Evolutionary conservation across 2,888 invertebrate genomes (phyloP).

Genomic region (Congeria kusceri): DNA sequence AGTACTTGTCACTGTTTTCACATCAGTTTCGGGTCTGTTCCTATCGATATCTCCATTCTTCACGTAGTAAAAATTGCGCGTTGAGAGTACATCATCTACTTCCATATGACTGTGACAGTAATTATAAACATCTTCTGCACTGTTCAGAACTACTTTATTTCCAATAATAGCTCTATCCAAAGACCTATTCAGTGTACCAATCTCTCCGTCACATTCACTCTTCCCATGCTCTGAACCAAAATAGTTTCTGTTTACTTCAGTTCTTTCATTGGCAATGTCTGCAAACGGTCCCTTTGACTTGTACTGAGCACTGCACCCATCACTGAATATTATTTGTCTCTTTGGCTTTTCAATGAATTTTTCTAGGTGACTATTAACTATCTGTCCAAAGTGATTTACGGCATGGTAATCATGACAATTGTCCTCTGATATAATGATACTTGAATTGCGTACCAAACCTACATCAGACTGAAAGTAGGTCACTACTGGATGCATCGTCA

Average conservation of each 20-base stretch:
- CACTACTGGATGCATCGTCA: slow-evolving; percentile 63
- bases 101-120: slow-evolving; percentile 28
- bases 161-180: slow-evolving; percentile 59
- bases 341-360: neutral
- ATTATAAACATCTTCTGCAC: slow-evolving; percentile 44
- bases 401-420: slow-evolving; percentile 54
- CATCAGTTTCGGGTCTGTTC: slow-evolving; percentile 49
- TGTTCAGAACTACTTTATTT: slow-evolving; percentile 47
- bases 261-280: slow-evolving; percentile 20
- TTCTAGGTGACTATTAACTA: slow-evolving; percentile 20
- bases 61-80: slow-evolving; percentile 48
- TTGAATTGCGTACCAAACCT: slow-evolving; percentile 29
- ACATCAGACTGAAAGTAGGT: slow-evolving; percentile 29
- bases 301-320: slow-evolving; percentile 60
- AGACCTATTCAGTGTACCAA: too few relatives aligned
- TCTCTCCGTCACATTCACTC: too few relatives aligned
- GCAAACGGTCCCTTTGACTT: slow-evolving; percentile 60
- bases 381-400: slow-evolving; percentile 41
- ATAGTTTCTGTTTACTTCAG: slow-evolving; percentile 37
- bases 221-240: slow-evolving; percentile 62
- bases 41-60: slow-evolving; percentile 47
- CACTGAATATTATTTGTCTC: slow-evolving; percentile 44
- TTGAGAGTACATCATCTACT: slow-evolving; percentile 32
- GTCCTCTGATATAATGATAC: slow-evolving; percentile 62
- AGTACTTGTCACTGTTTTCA: slow-evolving; percentile 39